Conservation (phyloP, 1,140 invertebrate genomes). For the Psix sp. region DNA sequence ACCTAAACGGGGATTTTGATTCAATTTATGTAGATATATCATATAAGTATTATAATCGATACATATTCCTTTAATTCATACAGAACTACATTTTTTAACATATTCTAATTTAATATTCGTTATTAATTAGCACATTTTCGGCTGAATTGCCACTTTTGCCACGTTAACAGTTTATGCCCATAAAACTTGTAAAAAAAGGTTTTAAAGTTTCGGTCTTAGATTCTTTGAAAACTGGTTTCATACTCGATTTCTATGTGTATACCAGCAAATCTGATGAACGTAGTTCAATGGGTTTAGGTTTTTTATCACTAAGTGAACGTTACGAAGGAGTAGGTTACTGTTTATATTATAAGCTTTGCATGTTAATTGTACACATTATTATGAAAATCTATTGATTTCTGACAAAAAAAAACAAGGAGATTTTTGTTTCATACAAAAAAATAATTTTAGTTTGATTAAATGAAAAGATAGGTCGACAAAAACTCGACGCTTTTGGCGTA, state of each 20-base stretch:
- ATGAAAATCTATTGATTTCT: constrained; percentile 4
- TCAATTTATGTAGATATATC: no score
- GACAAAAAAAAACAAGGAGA: constrained; percentile 60
- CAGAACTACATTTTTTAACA: no score
- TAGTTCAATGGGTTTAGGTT: constrained; percentile 61
- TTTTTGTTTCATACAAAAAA: constrained; percentile 64
- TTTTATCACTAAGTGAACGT: constrained; percentile 8
- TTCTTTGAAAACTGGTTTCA: constrained; percentile 69
- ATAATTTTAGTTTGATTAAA: constrained; percentile 65
- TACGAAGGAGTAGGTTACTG: constrained; percentile 1
- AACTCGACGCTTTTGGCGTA: not conserved
- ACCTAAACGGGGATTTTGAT: no score
- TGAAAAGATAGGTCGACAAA: constrained; percentile 72
- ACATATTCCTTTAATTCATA: no score
- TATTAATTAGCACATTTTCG: no score
- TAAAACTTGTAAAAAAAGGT: constrained; percentile 75
- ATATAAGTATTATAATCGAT: no score
- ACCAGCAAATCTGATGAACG: constrained; percentile 68
- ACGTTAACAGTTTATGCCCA: constrained; percentile 75
- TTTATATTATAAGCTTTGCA: constrained; percentile 15
- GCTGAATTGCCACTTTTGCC: no score
- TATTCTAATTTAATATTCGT: no score
- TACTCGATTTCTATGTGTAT: constrained; percentile 73
- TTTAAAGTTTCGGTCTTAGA: constrained; percentile 62
- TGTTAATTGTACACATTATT: constrained; percentile 5